Base-by-base conservation (phyloP, 2,888 invertebrate species). In the Heliconius ethilla region DNA sequence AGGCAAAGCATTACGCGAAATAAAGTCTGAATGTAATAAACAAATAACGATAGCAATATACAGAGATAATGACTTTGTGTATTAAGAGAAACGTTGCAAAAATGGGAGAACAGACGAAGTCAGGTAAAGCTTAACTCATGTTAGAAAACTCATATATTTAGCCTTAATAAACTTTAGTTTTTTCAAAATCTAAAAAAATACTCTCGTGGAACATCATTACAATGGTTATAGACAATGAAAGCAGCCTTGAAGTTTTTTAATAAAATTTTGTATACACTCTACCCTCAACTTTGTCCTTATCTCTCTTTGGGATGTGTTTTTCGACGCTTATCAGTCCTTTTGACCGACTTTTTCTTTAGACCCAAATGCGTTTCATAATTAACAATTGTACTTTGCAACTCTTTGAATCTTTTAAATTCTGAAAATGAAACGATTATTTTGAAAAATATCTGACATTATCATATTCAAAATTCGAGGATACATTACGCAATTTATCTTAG, bases 271-370 rank as follows among this genome's bases (percentile, higher is more conserved):
- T 51, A 7, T 55, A 70, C 55, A 13, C 18, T 29, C 18, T 9
- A 15, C 59, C 72, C 13, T 37, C 33, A 33, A 72, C n/a, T 59
- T 72, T 59, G 59, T 59, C 59, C 72, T 37, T 72, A 72, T 72
- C 72, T 59, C 29, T 13, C 9, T 9, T 29, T 59, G 29, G n/a
- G 15, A 59, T 72, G 33, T 72, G 33, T 72, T 59, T 59, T 59
- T 72, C n/a, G 37, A 59, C n/a, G 72, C 72, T 72, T 72, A 59
- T 72, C 33, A 72, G 72, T 37, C 33, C 59, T 72, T 72, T 69
- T 59, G 59, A 59, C 37, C 59, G 33, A 72, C 70, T 37, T 72
- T 59, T 59, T 59, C 55, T 55, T n/a, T 72, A 33, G 33, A 72
- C 59, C 11, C 25, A 37, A 59, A 72, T 59, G 59, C 13, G 33